These are phyloP conservation scores for Mus pahari DNA, from an alignment of 2,113 vertebrate genomes.

Conservation along the genomic window DNA sequence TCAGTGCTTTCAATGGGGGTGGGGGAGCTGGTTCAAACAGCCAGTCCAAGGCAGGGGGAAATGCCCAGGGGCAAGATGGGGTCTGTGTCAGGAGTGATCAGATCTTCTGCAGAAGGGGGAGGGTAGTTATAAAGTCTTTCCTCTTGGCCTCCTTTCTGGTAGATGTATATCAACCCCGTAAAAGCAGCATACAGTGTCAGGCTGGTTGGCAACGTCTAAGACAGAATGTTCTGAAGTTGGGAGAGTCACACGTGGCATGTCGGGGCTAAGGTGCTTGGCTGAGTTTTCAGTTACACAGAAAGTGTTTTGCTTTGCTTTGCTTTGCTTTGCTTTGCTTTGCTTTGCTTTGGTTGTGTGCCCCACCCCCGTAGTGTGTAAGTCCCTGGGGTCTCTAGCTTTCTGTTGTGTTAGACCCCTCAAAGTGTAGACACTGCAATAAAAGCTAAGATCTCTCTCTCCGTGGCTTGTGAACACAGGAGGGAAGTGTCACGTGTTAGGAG, in stretches of 20 bases:
- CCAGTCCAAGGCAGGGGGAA: neutral
- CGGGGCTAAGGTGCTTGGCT: slow-evolving; percentile 53
- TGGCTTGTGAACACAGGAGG: neutral
- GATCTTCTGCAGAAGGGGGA: neutral
- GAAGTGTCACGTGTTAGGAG: slow-evolving; percentile 42
- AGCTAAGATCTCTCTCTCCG: neutral
- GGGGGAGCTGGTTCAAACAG: neutral
- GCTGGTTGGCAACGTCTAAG: slow-evolving; percentile 58
- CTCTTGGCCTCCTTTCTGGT: slow-evolving; percentile 52
- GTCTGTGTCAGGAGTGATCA: neutral
- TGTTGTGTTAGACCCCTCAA: neutral
- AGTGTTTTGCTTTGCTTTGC: neutral
- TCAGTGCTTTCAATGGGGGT: neutral
- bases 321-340: neutral
- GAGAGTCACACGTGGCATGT: slow-evolving; percentile 52
- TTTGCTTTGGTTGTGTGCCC: neutral
- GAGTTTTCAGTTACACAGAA: neutral
- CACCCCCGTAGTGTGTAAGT: neutral
- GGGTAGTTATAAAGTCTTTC: neutral
- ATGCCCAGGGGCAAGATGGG: neutral
- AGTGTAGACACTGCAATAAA: neutral
- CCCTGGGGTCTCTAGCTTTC: neutral
- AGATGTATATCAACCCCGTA: slow-evolving; percentile 54
- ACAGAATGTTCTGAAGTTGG: slow-evolving; percentile 67
- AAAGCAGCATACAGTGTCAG: neutral